Percentiles rank a stretch among this genome's conserved stretches.
Evolutionary conservation across 2,797 vertebrate species (phyloP).

Genomic region (Phalanger gymnotis): DNA sequence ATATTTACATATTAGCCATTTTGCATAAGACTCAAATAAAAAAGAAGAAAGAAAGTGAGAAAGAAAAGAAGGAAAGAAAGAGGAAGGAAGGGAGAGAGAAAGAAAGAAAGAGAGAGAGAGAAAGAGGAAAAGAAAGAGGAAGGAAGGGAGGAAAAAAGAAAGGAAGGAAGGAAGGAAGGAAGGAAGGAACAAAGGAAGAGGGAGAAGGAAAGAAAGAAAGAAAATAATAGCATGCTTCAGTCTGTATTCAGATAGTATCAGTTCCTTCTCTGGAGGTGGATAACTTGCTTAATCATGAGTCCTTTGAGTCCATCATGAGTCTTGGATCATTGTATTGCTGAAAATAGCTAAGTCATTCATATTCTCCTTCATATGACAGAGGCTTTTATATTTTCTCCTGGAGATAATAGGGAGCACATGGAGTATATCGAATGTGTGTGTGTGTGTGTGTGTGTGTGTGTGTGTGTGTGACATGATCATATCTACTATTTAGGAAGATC

Average conservation of each 20-base stretch:
- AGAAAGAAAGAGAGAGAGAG: no score
- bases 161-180: neutral
- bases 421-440: neutral
- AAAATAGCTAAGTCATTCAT: neutral
- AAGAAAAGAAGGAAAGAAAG: neutral
- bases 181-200: neutral
- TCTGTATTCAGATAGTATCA: neutral
- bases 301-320: no score
- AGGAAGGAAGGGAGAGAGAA: neutral
- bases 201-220: neutral
- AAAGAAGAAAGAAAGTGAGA: no score
- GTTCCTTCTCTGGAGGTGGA: neutral
- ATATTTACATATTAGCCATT: neutral
- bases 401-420: neutral
- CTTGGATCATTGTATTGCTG: neutral
- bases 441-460: no score
- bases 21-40: neutral
- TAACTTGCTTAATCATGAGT: neutral
- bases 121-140: neutral
- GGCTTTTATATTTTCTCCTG: neutral
- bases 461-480: neutral
- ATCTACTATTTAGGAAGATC: neutral
- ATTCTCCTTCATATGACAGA: neutral
- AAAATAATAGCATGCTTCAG: neutral
- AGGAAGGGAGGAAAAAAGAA: no score